Evolutionary conservation across 2,888 invertebrate species (phyloP).

Genomic region (Drosophila crucigera): DNA sequence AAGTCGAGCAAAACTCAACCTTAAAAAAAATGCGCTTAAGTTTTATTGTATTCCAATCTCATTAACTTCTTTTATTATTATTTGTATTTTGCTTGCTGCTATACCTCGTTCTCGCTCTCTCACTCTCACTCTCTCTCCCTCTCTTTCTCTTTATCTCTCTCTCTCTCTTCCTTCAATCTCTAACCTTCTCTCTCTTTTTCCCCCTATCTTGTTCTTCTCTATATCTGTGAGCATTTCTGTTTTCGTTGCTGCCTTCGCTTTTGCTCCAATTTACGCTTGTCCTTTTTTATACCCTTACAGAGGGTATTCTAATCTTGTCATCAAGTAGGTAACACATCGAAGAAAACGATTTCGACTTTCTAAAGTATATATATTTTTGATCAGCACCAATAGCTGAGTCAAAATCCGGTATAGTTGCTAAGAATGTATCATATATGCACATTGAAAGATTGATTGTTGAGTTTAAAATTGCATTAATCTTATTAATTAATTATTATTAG

Average conservation of each 20-base stretch:
- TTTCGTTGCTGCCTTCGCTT: slow-evolving; percentile 18
- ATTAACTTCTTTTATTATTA: slow-evolving; percentile 79
- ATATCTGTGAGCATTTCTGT: slow-evolving; percentile 4
- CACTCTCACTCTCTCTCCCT: neutral
- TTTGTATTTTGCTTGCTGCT: slow-evolving; percentile 63
- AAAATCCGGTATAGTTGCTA: neutral
- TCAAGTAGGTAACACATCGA: neutral
- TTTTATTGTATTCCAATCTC: slow-evolving; percentile 78
- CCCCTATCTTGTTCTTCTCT: neutral
- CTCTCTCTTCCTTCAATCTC: neutral
- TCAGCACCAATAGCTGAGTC: neutral
- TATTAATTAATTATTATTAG: no score
- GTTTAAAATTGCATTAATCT: neutral
- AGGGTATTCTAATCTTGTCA: neutral
- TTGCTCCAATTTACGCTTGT: slow-evolving; percentile 54
- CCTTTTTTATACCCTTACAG: slow-evolving; percentile 6
- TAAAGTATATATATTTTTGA: neutral
- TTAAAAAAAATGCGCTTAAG: slow-evolving; percentile 75
- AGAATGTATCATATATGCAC: neutral
- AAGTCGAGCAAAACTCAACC: slow-evolving; percentile 65
- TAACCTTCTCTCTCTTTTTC: neutral
- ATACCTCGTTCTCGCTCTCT: slow-evolving; percentile 2
- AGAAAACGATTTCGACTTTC: neutral
- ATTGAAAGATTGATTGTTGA: no score
- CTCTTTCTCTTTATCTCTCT: neutral